Evolutionary conservation across 2,113 vertebrate genomes (phyloP), one percentile per base, ranked within the genome.

Genomic region (Smithornis capensis): DNA sequence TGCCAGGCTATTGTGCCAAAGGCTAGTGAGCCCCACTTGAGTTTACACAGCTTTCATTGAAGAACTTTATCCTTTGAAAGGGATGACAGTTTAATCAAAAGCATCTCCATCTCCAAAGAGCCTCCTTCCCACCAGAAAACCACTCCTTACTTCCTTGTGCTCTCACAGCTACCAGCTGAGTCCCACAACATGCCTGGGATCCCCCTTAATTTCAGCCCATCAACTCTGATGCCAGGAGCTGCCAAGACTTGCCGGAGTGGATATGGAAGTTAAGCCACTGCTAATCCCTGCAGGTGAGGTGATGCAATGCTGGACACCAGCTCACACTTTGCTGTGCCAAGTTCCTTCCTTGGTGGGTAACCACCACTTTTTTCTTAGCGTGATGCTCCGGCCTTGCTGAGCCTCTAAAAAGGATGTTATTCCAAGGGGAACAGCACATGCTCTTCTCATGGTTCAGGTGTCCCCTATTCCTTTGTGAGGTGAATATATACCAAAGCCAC

Each of bases 61-160:
- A 80, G 52, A 74, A 56, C 37, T 91, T 80, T 92, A 57, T 18
- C 31, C 29, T 85, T 80, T 95, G 63, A 85, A 79, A 68, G 35
- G 18, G 23, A n/a, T 67, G 62, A 52, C 33, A 50, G 56, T 62
- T 92, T 74, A 85, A 82, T 69, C 50, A 85, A 77, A 90, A 81
- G 23, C 47, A 81, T 42, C 74, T 80, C 67, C 76, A 40, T 23
- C 24, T 91, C 64, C 42, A 78, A 25, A 87, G 38, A 64, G 29
- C 49, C 35, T 47, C 49, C 7, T 40, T 90, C 35, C 31, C 28
- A 71, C 37, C 63, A 76, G 53, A 89, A 89, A 94, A 62, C 22
- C 44, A 71, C 28, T 90, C 57, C 65, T 79, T 2, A 3, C n/a
- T 89, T 87, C 38, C n/a, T 84, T 68, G 49, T 57, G 19, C 74